Conservation (phyloP, 2,888 invertebrate species). For the Parnassius smintheus region DNA sequence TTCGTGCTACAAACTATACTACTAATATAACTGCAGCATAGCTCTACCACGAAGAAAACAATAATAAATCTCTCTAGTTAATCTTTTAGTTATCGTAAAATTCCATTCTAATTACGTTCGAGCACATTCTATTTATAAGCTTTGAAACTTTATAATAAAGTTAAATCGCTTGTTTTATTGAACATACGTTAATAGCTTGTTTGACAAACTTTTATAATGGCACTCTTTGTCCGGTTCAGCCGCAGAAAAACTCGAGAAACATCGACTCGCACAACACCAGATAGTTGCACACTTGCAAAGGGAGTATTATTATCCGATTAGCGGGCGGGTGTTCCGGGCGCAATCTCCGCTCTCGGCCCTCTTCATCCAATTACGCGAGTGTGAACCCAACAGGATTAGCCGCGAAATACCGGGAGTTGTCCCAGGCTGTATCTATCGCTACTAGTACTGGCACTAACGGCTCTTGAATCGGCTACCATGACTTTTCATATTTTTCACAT, state of each 20-base stretch:
- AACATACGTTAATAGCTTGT: neutral
- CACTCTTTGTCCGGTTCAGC: slow-evolving; percentile 9
- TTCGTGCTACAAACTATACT: too few relatives aligned
- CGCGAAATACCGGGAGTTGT: slow-evolving; percentile 40
- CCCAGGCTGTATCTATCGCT: slow-evolving; percentile 41
- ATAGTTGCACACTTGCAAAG: slow-evolving; percentile 40
- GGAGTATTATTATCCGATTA: slow-evolving; percentile 72
- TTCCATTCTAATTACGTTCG: too few relatives aligned
- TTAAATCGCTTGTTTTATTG: neutral
- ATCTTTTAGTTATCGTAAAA: too few relatives aligned
- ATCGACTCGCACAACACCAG: slow-evolving; percentile 29
- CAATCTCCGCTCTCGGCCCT: slow-evolving; percentile 64
- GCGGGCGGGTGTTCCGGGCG: slow-evolving; percentile 58
- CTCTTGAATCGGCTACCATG: slow-evolving; percentile 20
- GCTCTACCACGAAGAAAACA: too few relatives aligned
- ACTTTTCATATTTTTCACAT: too few relatives aligned
- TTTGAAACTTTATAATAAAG: too few relatives aligned
- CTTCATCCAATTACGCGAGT: slow-evolving; percentile 77
- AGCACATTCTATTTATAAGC: too few relatives aligned
- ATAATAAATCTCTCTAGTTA: too few relatives aligned
- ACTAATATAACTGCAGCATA: too few relatives aligned
- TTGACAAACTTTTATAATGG: slow-evolving; percentile 10
- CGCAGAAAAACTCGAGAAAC: slow-evolving; percentile 12
- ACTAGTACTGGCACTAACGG: slow-evolving; percentile 36
- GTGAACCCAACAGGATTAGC: slow-evolving; percentile 72